Base-by-base conservation (phyloP, 92 coral and sea anemone species). In the Paramuricea clavata region DNA sequence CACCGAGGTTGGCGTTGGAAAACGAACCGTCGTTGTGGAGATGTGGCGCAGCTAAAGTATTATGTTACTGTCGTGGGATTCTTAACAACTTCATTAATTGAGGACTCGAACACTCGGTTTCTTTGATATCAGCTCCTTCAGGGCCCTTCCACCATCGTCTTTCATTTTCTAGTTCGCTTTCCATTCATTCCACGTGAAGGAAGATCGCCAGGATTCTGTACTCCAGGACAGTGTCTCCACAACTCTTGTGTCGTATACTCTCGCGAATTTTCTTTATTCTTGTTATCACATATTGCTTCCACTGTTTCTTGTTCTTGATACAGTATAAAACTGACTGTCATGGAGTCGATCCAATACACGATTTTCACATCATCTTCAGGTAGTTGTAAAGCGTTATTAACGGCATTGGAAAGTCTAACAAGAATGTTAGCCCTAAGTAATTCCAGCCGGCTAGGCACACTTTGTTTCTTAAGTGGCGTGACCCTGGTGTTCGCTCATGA, bases 401-500 rank as follows among this genome's bases (percentile, higher is more conserved):
- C 17, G 42, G 6, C 21, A 33, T 27, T 67, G 35, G 42, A 15
- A 12, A 27, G 74, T 33, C 74, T 27, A 5, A 30, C 74, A 27
- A 67, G 74, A 67, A 67, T 67, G 42, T 67, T 67, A 15, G 74
- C 74, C 21, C 74, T 30, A 19, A 67, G 74, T 67, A 67, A 33
- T 33, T 67, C 74, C 74, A 67, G 21, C 21, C 74, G n/a, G n/a
- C n/a, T 67, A 33, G 74, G 74, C 9, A 67, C 21, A 67, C 27
- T 67, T 33, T 67, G 74, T 19, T 19, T 68, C 42, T 87, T 88
- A 10, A 85, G 22, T 41, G 90, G 87, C 71, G 93, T 79, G 12
- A 90, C 74, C 47, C 74, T 81, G 28, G 90, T 70, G 65, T 85
- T 90, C 43, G 87, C 79, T 3, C n/a, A n/a, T n/a, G 84, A 42